Evolutionary conservation across 2,888 invertebrate species (phyloP), one percentile per base, ranked within the genome.

Genomic region (Limnephilus auricula): DNA sequence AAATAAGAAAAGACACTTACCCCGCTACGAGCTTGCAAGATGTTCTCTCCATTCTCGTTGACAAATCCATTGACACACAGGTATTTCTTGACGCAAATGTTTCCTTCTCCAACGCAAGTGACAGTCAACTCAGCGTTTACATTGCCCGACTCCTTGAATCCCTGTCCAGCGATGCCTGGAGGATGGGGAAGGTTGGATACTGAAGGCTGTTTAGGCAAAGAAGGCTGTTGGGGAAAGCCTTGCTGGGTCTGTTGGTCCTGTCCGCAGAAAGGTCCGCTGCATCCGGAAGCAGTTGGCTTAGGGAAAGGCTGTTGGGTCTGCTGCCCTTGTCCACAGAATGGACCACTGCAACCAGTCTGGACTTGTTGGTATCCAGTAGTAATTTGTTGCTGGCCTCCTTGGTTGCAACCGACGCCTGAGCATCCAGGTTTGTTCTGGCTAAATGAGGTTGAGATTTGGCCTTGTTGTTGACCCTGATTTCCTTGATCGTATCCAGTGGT

Each of bases 11-110:
- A 82, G 10, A 82, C 9, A 90, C 92, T 90, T 78, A 92, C 92
- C 90, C 94, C 94, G 91, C 95, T 95, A 91, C 95, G 95, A 2
- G 96, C 95, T 93, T 96, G 96, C 78, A 95, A 94, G 0, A 96
- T 94, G 82, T 95, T 95, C 79, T 95, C 95, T 15, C 95, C 96
- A 91, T 96, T 95, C 6, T 94, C 95, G 94, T 95, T 96, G 91
- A 96, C 96, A 0, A 96, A 96, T 34, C 97, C 97, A 92, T 97
- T 96, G 92, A 95, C 94, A 94, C 97, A 97, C 93, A 96, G 95
- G 0, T 96, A 94, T 92, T 96, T 96, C 0, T 95, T 94, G 0
- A 97, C 97, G 94, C 97, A 97, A 83, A 96, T 95, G 94, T 96
- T 96, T 12, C 96, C 96, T 89, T 95, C 95, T 0, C 96, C 97